These are phyloP conservation scores for Amiota communis DNA, from an alignment of 2,888 invertebrate genomes.

Conservation along the genomic window DNA sequence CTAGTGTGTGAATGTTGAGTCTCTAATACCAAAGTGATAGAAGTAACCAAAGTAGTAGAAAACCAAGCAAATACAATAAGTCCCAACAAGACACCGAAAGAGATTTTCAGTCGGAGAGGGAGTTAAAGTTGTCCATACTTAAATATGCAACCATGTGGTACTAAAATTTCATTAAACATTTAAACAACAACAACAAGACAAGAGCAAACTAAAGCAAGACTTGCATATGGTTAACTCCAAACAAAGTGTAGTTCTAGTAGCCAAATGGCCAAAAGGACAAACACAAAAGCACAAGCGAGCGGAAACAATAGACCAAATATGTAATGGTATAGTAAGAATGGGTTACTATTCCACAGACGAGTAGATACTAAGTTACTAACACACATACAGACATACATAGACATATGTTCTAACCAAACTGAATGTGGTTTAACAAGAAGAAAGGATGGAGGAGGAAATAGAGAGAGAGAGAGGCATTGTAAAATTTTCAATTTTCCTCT, in stretches of 20 bases:
- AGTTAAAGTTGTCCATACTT: background rate
- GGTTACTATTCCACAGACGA: background rate
- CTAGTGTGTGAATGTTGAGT: too few relatives aligned
- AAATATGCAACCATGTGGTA: slow-evolving; percentile 33
- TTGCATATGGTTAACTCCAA: too few relatives aligned
- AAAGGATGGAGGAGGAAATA: background rate
- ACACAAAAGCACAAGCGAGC: background rate
- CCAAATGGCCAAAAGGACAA: background rate
- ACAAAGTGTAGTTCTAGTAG: too few relatives aligned
- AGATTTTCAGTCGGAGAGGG: too few relatives aligned
- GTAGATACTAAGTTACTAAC: slow-evolving; percentile 1
- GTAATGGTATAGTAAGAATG: background rate
- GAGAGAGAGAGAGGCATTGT: background rate
- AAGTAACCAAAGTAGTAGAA: background rate
- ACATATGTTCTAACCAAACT: slow-evolving; percentile 2
- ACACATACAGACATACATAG: background rate
- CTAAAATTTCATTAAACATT: slow-evolving; percentile 53
- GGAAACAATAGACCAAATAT: background rate
- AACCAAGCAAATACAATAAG: slow-evolving; percentile 7
- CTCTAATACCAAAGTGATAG: too few relatives aligned
- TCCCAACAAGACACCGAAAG: background rate
- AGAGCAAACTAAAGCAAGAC: slow-evolving; percentile 38
- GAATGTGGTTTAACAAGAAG: background rate
- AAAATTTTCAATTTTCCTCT: slow-evolving; percentile 29
- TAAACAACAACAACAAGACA: slow-evolving; percentile 59